These are phyloP conservation scores for Heteromormyrus szaboi DNA, from an alignment of 2,797 vertebrate species.

Conservation along the genomic window DNA sequence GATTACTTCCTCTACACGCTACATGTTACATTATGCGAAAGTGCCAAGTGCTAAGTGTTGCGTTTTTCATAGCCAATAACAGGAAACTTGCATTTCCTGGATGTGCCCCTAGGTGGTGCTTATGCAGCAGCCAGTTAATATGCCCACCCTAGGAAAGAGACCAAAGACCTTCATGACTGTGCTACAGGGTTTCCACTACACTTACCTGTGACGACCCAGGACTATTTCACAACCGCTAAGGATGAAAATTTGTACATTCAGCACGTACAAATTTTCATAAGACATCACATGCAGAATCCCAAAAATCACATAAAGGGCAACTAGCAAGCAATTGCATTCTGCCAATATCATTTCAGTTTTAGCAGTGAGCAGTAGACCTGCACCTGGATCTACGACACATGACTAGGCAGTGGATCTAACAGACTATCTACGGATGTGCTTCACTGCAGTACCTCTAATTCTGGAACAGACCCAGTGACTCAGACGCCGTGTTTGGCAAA, in stretches of 20 bases:
- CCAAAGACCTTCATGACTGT: not conserved
- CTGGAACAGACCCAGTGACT: conserved; percentile 71
- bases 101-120: not conserved
- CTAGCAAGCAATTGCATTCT: not conserved
- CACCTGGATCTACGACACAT: not conserved
- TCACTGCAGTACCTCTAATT: conserved; percentile 59
- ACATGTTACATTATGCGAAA: not conserved
- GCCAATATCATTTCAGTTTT: not conserved
- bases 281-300: not conserved
- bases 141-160: not conserved
- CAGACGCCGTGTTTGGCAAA: conserved; percentile 59
- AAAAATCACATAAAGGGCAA: not conserved
- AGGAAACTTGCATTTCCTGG: not conserved
- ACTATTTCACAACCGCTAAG: not conserved
- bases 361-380: conserved; percentile 11
- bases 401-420: conserved; percentile 29
- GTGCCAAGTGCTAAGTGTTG: not conserved
- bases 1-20: not conserved
- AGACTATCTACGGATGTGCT: conserved; percentile 42
- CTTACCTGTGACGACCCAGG: conserved; percentile 8
- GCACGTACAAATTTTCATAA: not conserved
- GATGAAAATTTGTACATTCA: not conserved
- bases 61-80: not conserved
- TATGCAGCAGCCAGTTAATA: not conserved
- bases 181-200: not conserved